phyloP scores from a whole-genome alignment of 2,888 invertebrate species.

The Rhimphoctona megacephalus region DNA sequence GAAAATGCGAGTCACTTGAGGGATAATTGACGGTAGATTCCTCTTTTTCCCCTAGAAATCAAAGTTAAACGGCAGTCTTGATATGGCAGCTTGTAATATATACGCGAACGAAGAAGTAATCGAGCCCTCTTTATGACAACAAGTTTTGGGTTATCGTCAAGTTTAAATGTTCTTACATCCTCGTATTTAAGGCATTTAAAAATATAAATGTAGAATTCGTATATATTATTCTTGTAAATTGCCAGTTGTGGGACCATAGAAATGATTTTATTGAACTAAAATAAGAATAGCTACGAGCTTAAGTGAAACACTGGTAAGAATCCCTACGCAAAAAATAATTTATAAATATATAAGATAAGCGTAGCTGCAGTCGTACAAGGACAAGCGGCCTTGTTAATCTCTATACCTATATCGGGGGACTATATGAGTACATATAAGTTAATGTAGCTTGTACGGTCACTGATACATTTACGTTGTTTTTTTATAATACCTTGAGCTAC shows the following conservation, averaged over 20 bases:
- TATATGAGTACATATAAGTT: neutral
- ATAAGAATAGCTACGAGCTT: neutral
- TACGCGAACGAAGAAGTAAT: neutral
- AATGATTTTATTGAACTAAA: neutral
- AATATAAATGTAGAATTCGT: neutral
- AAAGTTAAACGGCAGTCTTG: constrained; percentile 28
- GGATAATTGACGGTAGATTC: constrained; percentile 40
- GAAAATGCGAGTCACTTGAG: constrained; percentile 50
- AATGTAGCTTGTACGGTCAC: neutral
- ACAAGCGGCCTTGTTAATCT: constrained; percentile 5
- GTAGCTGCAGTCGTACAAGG: neutral
- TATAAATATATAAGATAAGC: constrained; percentile 7
- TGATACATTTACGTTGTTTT: neutral
- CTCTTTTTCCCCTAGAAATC: constrained; percentile 15
- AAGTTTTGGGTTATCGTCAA: neutral
- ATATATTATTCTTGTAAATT: neutral
- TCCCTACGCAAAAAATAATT: neutral
- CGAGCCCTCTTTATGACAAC: neutral
- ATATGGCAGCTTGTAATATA: neutral
- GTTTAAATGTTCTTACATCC: neutral
- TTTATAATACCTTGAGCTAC: neutral
- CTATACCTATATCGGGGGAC: neutral
- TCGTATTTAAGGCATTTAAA: neutral
- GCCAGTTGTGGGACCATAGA: neutral
- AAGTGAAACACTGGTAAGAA: neutral